A percentile compares a stretch with the other conserved stretches of the same genome.
phyloP scores from a whole-genome alignment of 2,113 vertebrate species.

The Sorex fumeus region DNA sequence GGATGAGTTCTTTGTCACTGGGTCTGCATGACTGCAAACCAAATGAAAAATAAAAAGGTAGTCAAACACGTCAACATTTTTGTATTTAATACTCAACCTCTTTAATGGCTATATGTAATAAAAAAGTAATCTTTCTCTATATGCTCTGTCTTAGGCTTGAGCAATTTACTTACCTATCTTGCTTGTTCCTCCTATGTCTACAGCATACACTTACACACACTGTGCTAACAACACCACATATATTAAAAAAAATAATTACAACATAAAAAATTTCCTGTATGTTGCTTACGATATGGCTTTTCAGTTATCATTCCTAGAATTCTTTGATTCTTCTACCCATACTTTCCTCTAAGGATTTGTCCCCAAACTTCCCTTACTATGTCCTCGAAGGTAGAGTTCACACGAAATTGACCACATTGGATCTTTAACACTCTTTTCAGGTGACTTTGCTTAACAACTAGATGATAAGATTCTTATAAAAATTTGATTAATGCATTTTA shows the following conservation, averaged over 20 bases:
- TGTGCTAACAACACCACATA: neutral
- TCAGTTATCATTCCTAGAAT: neutral
- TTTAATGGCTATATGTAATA: constrained; percentile 30
- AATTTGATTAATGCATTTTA: too few species aligned
- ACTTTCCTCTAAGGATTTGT: neutral
- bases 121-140: neutral
- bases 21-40: neutral
- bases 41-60: neutral
- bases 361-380: neutral
- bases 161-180: too few species aligned
- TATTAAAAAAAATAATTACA: neutral
- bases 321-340: neutral
- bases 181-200: neutral
- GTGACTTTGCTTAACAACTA: too few species aligned
- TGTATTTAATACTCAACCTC: neutral
- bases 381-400: neutral
- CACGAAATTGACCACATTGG: neutral
- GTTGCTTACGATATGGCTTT: neutral
- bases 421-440: neutral
- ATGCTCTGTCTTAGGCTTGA: too few species aligned
- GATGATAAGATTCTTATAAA: too few species aligned
- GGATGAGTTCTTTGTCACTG: neutral
- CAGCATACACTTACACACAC: too few species aligned
- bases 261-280: neutral
- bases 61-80: neutral